Percentiles rank a stretch among this genome's conserved stretches.
Conservation (phyloP, 1,140 invertebrate species). For the Drosophila subpulchrella region DNA sequence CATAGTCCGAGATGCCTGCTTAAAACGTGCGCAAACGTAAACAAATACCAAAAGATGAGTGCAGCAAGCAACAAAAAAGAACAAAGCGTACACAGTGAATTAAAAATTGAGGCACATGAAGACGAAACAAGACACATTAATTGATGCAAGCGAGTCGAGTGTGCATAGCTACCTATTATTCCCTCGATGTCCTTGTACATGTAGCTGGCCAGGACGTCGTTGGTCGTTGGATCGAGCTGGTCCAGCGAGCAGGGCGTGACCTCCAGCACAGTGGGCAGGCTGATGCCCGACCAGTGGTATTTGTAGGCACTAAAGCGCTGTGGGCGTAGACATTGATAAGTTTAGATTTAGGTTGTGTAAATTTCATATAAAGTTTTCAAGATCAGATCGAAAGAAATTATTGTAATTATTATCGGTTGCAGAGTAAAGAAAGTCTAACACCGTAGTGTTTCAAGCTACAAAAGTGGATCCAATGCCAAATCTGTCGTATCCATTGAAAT, state of each 20-base stretch:
- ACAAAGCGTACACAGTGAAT: slow-evolving; percentile 57
- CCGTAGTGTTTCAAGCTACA: background rate
- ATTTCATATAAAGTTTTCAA: too few species aligned
- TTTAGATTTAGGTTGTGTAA: too few species aligned
- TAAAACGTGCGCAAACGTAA: slow-evolving; percentile 77
- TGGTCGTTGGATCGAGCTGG: slow-evolving; percentile 94
- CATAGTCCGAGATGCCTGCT: slow-evolving; percentile 88
- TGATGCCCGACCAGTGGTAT: slow-evolving; percentile 97
- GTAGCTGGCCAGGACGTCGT: slow-evolving; percentile 93
- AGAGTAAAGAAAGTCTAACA: background rate
- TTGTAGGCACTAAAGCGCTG: slow-evolving; percentile 96
- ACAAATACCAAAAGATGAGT: slow-evolving; percentile 73
- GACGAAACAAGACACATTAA: slow-evolving; percentile 30
- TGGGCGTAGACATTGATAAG: background rate
- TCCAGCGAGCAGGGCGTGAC: slow-evolving; percentile 95
- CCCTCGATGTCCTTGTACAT: slow-evolving; percentile 97
- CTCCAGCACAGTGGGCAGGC: slow-evolving; percentile 94
- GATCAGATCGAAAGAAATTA: too few species aligned
- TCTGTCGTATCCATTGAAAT: too few species aligned
- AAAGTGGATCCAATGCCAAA: too few species aligned
- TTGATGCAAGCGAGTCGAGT: slow-evolving; percentile 26
- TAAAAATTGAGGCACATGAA: slow-evolving; percentile 44
- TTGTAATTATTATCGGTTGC: too few species aligned
- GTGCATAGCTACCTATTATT: slow-evolving; percentile 85
- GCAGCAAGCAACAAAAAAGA: slow-evolving; percentile 49